These are phyloP conservation scores for Allacma fusca DNA, from an alignment of 2,888 invertebrate genomes.

Conservation along the genomic window DNA sequence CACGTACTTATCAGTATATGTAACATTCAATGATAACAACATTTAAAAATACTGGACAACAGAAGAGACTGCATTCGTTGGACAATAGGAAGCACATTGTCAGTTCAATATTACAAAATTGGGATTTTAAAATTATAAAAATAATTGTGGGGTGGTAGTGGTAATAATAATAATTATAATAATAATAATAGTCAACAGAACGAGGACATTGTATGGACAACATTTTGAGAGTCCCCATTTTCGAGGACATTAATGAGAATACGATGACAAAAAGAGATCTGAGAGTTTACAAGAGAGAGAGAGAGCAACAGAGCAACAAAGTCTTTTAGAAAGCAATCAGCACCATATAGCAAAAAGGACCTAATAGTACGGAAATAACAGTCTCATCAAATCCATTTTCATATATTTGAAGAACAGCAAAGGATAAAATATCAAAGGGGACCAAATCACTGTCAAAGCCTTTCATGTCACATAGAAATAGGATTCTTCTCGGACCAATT, in stretches of 20 bases:
- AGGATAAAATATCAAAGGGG: too few species aligned
- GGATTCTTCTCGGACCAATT: too few species aligned
- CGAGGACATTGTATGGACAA: conserved; percentile 11
- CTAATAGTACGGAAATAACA: too few species aligned
- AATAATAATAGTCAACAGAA: too few species aligned
- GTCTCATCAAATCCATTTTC: too few species aligned
- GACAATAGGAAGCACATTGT: too few species aligned
- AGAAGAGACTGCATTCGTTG: neutral
- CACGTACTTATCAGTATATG: neutral
- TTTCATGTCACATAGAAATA: too few species aligned
- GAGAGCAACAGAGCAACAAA: neutral
- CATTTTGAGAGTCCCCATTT: neutral
- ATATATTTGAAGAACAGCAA: too few species aligned
- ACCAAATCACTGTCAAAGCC: too few species aligned
- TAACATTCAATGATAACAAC: neutral
- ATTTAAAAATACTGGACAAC: conserved; percentile 18
- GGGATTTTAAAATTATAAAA: too few species aligned
- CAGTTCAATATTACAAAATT: neutral
- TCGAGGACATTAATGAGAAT: conserved; percentile 42
- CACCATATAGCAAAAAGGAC: too few species aligned
- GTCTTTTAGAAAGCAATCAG: neutral
- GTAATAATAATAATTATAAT: neutral
- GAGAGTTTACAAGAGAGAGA: neutral
- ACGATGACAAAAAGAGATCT: conserved; percentile 40
- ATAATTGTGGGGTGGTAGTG: neutral